Percentiles rank a stretch among this genome's conserved stretches.
Evolutionary conservation across 2,113 vertebrate species (phyloP).

Genomic region (Cephalopholis sonnerati): DNA sequence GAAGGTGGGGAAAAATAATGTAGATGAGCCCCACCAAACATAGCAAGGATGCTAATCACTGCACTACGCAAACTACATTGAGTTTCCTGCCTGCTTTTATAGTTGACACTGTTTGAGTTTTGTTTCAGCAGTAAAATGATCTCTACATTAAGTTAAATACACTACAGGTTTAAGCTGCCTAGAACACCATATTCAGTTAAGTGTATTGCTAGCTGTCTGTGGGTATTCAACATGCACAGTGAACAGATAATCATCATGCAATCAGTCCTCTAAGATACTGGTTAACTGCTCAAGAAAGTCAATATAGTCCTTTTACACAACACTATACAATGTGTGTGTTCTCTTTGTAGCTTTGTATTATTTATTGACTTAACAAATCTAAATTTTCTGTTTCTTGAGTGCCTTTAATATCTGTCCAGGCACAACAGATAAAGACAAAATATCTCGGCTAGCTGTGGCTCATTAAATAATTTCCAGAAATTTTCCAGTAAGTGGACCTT

Average conservation of each 20-base stretch:
- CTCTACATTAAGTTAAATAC: neutral
- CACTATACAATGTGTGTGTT: neutral
- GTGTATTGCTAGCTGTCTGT: neutral
- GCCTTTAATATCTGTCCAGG: neutral
- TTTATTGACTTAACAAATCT: neutral
- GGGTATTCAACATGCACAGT: neutral
- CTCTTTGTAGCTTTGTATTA: neutral
- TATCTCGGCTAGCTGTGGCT: neutral
- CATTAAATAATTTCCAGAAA: neutral
- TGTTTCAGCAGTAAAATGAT: neutral
- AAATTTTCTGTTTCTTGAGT: neutral
- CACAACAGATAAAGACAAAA: neutral
- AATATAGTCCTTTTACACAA: neutral
- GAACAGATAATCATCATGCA: neutral
- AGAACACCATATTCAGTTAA: neutral
- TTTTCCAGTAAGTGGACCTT: neutral
- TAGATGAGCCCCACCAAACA: neutral
- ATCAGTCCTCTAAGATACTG: neutral
- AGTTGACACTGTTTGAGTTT: neutral
- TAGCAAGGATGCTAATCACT: neutral
- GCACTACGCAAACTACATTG: neutral
- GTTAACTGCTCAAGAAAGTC: neutral
- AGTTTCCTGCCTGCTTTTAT: neutral
- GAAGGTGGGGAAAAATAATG: too few relatives aligned
- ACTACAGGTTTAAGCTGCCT: neutral